phyloP scores from a whole-genome alignment of 2,888 invertebrate species.

The Microctonus brassicae region DNA sequence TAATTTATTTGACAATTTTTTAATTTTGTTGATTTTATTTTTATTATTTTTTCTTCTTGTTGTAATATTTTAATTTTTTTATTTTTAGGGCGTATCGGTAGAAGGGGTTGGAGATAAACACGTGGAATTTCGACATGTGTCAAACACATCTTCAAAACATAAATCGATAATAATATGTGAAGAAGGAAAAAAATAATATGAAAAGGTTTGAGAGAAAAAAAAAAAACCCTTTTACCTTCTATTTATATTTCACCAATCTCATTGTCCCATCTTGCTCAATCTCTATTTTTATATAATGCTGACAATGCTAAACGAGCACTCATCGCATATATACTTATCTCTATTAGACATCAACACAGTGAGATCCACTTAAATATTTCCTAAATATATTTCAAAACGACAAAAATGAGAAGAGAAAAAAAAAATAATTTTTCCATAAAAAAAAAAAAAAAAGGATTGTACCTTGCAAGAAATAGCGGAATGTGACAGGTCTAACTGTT shows the following conservation, averaged over 20 bases:
- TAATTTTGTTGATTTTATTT: too few species aligned
- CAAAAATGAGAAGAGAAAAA: not conserved
- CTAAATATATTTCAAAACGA: not conserved
- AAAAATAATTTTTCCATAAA: not conserved
- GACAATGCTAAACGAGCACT: not conserved
- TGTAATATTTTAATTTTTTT: not conserved
- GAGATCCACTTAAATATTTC: constrained; percentile 3
- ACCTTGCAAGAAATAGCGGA: not conserved
- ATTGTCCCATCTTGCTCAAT: not conserved
- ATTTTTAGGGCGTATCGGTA: not conserved
- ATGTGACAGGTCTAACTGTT: not conserved
- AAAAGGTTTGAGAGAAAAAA: not conserved
- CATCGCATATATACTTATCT: not conserved
- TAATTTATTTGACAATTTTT: too few species aligned
- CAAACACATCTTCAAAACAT: not conserved
- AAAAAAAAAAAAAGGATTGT: not conserved
- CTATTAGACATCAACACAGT: not conserved
- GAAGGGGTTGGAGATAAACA: not conserved
- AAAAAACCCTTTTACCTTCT: not conserved
- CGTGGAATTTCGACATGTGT: not conserved
- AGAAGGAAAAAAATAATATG: not conserved
- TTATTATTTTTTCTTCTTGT: not conserved
- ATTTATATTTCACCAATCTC: not conserved
- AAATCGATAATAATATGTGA: not conserved
- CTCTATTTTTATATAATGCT: not conserved